Conservation (phyloP, 2,797 vertebrate genomes). For the Falco concolor region DNA sequence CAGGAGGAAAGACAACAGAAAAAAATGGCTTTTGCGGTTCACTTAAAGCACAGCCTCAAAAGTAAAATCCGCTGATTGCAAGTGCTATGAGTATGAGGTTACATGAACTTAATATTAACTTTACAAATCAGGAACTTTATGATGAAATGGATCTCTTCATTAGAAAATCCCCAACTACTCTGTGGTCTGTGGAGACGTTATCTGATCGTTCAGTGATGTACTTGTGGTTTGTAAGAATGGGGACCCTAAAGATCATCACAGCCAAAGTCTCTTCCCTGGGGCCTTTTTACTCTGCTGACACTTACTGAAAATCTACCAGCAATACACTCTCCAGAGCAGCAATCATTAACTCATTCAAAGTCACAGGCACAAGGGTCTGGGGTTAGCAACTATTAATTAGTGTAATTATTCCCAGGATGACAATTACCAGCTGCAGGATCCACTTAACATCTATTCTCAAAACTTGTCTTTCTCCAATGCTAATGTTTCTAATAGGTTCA, state of each 20-base stretch:
- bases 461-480: slow-evolving; percentile 75
- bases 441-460: slow-evolving; percentile 84
- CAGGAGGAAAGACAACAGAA: not conserved
- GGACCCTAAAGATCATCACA: slow-evolving; percentile 76
- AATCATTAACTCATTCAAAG: slow-evolving; percentile 67
- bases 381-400: slow-evolving; percentile 94
- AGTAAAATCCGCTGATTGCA: not conserved
- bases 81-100: slow-evolving; percentile 11
- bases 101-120: slow-evolving; percentile 55
- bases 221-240: slow-evolving; percentile 84
- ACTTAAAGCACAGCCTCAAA: slow-evolving; percentile 7
- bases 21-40: not conserved
- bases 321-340: slow-evolving; percentile 53
- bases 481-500: slow-evolving; percentile 80
- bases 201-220: slow-evolving; percentile 83
- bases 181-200: slow-evolving; percentile 78
- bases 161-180: slow-evolving; percentile 55
- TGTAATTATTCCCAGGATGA: slow-evolving; percentile 89
- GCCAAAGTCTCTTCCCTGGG: slow-evolving; percentile 76
- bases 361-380: slow-evolving; percentile 65
- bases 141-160: slow-evolving; percentile 79
- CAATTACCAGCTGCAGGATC: slow-evolving; percentile 91
- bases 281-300: slow-evolving; percentile 84
- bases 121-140: slow-evolving; percentile 60
- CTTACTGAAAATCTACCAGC: slow-evolving; percentile 69